phyloP scores from a whole-genome alignment of 2,888 invertebrate species.

The Nomada goodeniana region DNA sequence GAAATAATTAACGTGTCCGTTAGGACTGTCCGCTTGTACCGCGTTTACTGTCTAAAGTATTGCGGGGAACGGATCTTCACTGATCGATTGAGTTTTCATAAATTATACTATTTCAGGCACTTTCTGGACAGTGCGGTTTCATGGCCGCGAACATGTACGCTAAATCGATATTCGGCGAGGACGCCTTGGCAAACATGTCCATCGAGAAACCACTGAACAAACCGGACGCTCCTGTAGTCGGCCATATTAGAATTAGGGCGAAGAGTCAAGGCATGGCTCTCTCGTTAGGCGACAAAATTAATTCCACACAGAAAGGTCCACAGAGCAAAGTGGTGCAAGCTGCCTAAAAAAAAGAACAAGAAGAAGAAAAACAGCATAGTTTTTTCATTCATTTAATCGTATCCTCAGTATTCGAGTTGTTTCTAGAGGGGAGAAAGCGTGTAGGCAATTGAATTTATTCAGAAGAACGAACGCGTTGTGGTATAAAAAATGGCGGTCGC shows the following conservation, averaged over 20 bases:
- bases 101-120: constrained; percentile 86
- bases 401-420: constrained; percentile 52
- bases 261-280: constrained; percentile 99
- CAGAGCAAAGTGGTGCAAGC: constrained; percentile 82
- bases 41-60: neutral
- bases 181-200: constrained; percentile 99
- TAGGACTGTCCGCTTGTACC: neutral
- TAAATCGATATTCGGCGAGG: constrained; percentile 98
- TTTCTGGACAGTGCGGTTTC: constrained; percentile 99
- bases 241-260: constrained; percentile 98
- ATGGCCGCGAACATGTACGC: constrained; percentile 99
- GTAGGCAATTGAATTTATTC: constrained; percentile 18
- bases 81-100: too few species aligned
- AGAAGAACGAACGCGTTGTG: neutral
- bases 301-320: constrained; percentile 92
- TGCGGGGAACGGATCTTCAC: neutral
- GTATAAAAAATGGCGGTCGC: constrained; percentile 8
- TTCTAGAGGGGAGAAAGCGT: neutral
- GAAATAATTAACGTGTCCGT: neutral
- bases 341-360: constrained; percentile 68
- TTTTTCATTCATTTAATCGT: constrained; percentile 10
- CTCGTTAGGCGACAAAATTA: constrained; percentile 99
- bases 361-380: neutral
- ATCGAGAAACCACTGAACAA: constrained; percentile 97
- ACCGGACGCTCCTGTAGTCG: constrained; percentile 94